These are phyloP conservation scores for Argentina silus DNA, from an alignment of 2,797 vertebrate genomes.

Conservation along the genomic window DNA sequence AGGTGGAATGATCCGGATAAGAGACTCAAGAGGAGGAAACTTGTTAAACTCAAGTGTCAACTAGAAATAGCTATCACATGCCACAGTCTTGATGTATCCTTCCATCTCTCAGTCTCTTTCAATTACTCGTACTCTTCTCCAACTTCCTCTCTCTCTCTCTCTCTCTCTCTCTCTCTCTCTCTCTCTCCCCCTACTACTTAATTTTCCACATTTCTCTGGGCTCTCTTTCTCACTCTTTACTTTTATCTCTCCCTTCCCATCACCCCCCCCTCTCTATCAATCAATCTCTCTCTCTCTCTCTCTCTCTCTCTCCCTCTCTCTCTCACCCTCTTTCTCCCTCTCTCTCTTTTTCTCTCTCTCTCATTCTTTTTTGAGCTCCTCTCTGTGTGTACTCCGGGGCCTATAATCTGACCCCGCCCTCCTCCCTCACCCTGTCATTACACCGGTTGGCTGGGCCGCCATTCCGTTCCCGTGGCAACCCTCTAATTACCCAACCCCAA, in stretches of 20 bases:
- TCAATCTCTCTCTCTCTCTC: not conserved
- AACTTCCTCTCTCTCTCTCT: too few species aligned
- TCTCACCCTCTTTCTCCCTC: not conserved
- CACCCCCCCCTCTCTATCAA: not conserved
- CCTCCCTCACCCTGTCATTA: conserved; percentile 82
- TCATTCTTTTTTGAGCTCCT: conserved; percentile 67
- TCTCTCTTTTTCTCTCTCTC: conserved; percentile 15
- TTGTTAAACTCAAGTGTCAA: conserved; percentile 6
- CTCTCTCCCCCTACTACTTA: too few species aligned
- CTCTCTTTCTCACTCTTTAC: too few species aligned
- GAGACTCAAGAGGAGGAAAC: not conserved
- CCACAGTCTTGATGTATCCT: not conserved
- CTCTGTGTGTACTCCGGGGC: conserved; percentile 58
- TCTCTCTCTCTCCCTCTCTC: conserved; percentile 6
- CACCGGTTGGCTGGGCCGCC: conserved; percentile 73
- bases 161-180: too few species aligned
- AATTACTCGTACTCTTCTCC: too few species aligned
- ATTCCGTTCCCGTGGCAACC: conserved; percentile 79
- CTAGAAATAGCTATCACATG: not conserved
- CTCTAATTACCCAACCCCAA: conserved; percentile 79
- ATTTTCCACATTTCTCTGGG: too few species aligned
- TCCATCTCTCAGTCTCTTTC: too few species aligned
- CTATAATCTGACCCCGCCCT: conserved; percentile 82
- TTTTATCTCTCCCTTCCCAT: too few species aligned
- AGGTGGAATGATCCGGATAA: not conserved